Base-by-base conservation (phyloP, 2,113 vertebrate genomes). In the Carlito syrichta region DNA sequence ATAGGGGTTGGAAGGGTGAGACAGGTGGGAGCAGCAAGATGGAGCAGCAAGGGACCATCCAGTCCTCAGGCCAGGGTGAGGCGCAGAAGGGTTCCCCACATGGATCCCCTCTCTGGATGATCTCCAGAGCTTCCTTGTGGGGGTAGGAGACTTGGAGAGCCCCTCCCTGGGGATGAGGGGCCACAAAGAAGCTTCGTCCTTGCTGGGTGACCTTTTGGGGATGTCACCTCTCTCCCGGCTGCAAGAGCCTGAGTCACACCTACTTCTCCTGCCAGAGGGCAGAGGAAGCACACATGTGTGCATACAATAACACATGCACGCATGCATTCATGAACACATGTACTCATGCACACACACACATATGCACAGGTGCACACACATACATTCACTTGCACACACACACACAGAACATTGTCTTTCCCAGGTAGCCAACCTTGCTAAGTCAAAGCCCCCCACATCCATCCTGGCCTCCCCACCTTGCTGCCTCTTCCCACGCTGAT, bases 401-500 rank as follows among this genome's bases (percentile, higher is more conserved):
- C 56, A 85, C 83, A 73, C 74, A 69, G 60, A 76, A 13, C 20
- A 17, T 2, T 13, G 7, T 38, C 35, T 48, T 14, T 52, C 0
- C 0, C 38, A 56, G 62, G 87, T 50, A 84, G 94, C 91, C 97
- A 83, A 62, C 77, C 91, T 89, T 69, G 40, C 91, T 69, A 25
- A 69, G 0, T 0, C 56, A 22, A 58, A 63, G 91, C 25, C 0
- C 0, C 82, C 0, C 62, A 60, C 91, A 0, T 92, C 94, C 85
- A 58, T 94, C 94, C 83, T 63, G 73, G 62, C 93, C 86, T 25
- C 89, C 91, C 54, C 96, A 63, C 88, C 97, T 78, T 25, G 50
- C 30, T 0, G 0, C 96, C 97, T 96, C 96, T 82, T 96, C 96
- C 97, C 58, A 48, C 66, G 79, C 90, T 96, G 97, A 97, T 98